Conservation (phyloP, 2,888 invertebrate species). For the Scaptomyza parva region DNA sequence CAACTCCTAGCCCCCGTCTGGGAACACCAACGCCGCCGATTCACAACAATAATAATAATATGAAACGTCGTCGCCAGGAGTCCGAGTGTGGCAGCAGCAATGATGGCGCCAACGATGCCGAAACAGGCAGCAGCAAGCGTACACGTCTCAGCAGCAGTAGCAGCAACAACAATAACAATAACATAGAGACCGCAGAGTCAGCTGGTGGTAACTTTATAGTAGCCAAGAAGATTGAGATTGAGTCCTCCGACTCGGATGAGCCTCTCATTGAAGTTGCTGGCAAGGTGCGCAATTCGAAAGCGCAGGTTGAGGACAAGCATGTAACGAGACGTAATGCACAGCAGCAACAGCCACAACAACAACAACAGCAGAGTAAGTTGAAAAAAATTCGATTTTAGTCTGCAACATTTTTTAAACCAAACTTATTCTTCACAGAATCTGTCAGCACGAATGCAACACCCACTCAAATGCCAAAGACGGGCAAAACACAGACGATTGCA, state of each 20-base stretch:
- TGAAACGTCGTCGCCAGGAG: constrained; percentile 91
- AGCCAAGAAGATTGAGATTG: constrained; percentile 85
- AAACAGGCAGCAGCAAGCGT: constrained; percentile 68
- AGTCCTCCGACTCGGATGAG: constrained; percentile 92
- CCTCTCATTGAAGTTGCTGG: constrained; percentile 90
- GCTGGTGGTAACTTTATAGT: constrained; percentile 32
- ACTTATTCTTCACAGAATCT: constrained; percentile 36
- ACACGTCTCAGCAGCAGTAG: constrained; percentile 83
- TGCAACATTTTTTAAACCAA: constrained; percentile 2
- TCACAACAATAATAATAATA: constrained; percentile 24
- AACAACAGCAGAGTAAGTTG: constrained; percentile 58
- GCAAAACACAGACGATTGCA: constrained; percentile 45
- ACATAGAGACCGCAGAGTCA: constrained; percentile 25
- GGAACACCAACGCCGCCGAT: constrained; percentile 56
- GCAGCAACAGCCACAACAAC: constrained; percentile 49
- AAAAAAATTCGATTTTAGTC: constrained; percentile 1
- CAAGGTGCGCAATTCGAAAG: constrained; percentile 86
- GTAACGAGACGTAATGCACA: constrained; percentile 65
- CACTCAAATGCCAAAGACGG: constrained; percentile 30
- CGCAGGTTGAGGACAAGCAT: constrained; percentile 56
- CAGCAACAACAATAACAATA: constrained; percentile 32
- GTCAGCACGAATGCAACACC: constrained; percentile 37
- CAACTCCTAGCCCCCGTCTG: constrained; percentile 75
- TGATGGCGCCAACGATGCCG: constrained; percentile 47
- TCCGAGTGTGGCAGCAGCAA: constrained; percentile 87